phyloP scores from a whole-genome alignment of 2,797 vertebrate species.

The Ispidina lecontei region DNA sequence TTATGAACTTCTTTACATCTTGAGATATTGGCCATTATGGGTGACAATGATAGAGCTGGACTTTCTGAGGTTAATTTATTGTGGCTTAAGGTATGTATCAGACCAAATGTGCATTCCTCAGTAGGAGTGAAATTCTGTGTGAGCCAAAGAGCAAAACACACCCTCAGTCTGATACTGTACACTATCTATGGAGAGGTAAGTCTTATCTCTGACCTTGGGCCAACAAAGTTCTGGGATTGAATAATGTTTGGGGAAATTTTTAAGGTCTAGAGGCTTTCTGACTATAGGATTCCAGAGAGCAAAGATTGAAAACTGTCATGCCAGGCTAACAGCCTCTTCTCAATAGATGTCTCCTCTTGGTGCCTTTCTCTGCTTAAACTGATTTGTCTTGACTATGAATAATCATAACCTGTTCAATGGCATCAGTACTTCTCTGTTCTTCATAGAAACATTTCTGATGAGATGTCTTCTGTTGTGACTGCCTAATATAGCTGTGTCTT shows the following conservation, averaged over 20 bases:
- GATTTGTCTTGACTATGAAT: background rate
- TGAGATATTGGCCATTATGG: background rate
- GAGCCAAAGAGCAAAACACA: background rate
- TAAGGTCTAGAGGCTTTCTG: background rate
- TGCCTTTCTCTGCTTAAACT: background rate
- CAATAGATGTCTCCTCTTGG: background rate
- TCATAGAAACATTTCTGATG: background rate
- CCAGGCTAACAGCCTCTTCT: background rate
- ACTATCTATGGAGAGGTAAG: background rate
- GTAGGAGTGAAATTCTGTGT: background rate
- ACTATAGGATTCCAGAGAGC: background rate
- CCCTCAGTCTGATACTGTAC: too few relatives aligned
- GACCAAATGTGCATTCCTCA: background rate
- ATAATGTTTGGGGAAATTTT: background rate
- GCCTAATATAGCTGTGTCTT: background rate
- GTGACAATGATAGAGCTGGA: background rate
- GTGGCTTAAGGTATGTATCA: background rate
- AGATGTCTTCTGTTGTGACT: background rate
- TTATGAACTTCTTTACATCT: background rate
- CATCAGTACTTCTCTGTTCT: background rate
- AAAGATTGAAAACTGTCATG: background rate
- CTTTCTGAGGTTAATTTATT: background rate
- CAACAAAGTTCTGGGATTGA: background rate
- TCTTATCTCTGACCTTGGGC: background rate
- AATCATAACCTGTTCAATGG: background rate